Base-by-base conservation (phyloP, 2,113 vertebrate species). In the Albula glossodonta region DNA sequence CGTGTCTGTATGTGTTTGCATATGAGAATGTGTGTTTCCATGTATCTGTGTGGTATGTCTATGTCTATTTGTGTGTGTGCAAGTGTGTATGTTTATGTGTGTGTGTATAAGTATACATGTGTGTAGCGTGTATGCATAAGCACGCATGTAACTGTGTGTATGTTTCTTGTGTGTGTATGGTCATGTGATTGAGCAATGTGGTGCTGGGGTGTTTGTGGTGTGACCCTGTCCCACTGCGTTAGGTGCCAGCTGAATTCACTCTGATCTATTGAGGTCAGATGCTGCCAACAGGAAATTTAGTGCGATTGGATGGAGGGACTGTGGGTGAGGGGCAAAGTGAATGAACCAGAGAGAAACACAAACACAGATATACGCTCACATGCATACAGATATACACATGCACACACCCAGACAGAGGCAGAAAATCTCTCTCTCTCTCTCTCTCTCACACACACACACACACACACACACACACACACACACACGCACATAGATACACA, bases 221-320 rank as follows among this genome's bases (percentile, higher is more conserved):
- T 11, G 70, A 25, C 78, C 5, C 31, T 79, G 78, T 79, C n/a
- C 22, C 5, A 60, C 31, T 50, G 82, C 51, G 89, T 91, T 87
- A 41, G 2, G 12, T 89, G 88, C 91, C 87, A 90, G 84, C 66
- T 70, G 81, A 93, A 93, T 91, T 92, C 88, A 90, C 91, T 94
- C 93, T 93, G 93, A 94, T 94, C 92, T 93, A 93, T 94, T 94
- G 90, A 93, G 93, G 93, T 93, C 92, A 94, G 78, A 89, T 83
- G 83, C 89, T 83, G 83, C 91, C 93, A 85, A 89, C 84, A 83
- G 87, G 87, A 88, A 90, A 90, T 86, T 84, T 52, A 86, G 90
- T 85, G 83, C 85, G 89, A 92, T 93, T 90, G 91, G 88, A 41
- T 41, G 31, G 31, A 41, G 31, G 31, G 31, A 41, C 31, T 41